A percentile compares a stretch with the other conserved stretches of the same genome.
phyloP scores from a whole-genome alignment of 2,888 invertebrate genomes.

The Kryphioiulus occultus region DNA sequence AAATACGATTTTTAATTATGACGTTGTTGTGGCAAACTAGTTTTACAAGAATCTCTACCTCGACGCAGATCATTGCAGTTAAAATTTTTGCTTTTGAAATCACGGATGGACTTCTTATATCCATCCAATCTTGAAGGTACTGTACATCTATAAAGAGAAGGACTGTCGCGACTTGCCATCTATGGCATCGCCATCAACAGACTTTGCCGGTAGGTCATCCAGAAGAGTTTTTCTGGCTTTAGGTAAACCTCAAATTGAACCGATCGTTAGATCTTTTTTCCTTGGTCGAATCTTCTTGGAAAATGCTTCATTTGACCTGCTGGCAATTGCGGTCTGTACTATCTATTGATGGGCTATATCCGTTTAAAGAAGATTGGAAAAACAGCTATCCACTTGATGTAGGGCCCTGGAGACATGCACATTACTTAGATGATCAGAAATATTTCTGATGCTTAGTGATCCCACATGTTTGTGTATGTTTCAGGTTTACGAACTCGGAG shows the following conservation, averaged over 20 bases:
- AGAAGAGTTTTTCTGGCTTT: constrained; percentile 10
- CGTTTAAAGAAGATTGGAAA: constrained; percentile 25
- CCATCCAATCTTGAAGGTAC: constrained; percentile 21
- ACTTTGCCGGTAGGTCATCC: constrained; percentile 22
- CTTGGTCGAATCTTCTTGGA: neutral
- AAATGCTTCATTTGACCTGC: constrained; percentile 35
- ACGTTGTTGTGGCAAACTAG: too few relatives aligned
- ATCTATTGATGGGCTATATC: constrained; percentile 26
- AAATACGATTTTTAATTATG: too few relatives aligned
- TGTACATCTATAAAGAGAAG: neutral
- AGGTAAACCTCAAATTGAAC: constrained; percentile 31
- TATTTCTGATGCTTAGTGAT: neutral
- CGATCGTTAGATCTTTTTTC: constrained; percentile 27
- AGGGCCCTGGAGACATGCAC: constrained; percentile 12
- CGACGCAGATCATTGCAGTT: neutral
- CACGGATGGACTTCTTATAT: neutral
- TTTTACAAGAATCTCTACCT: neutral
- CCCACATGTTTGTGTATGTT: neutral
- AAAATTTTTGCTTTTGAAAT: neutral
- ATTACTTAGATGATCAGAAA: constrained; percentile 14
- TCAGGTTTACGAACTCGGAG: neutral
- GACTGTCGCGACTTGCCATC: neutral
- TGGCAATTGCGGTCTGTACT: constrained; percentile 20
- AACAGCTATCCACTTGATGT: constrained; percentile 10
- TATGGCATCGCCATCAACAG: neutral